These are phyloP conservation scores for Thunnus thynnus DNA, from an alignment of 2,113 vertebrate genomes.

Conservation along the genomic window DNA sequence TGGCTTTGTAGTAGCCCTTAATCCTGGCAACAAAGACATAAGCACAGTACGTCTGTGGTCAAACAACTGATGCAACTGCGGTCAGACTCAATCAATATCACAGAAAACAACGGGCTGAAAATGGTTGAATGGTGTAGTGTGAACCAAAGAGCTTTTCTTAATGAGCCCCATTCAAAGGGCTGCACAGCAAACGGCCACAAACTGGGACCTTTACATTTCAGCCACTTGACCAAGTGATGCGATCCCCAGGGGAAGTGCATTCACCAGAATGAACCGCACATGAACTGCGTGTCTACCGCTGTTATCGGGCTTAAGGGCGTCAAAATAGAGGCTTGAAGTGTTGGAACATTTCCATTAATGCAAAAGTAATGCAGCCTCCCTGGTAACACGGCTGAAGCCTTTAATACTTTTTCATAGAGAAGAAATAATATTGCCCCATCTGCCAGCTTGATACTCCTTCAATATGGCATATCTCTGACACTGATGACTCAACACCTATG, in stretches of 20 bases:
- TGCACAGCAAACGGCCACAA: conserved; percentile 14
- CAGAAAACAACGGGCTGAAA: background rate
- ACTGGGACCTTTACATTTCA: conserved; percentile 21
- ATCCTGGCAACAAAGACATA: conserved; percentile 7
- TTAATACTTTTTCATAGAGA: conserved; percentile 30
- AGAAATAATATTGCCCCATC: conserved; percentile 1
- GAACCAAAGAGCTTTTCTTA: background rate
- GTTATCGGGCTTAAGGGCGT: conserved; percentile 34
- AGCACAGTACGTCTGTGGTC: background rate
- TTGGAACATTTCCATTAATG: conserved; percentile 32
- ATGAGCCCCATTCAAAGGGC: conserved; percentile 25
- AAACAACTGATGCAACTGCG: background rate
- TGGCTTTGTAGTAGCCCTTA: background rate
- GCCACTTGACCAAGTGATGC: conserved; percentile 39
- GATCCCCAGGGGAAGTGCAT: conserved; percentile 27
- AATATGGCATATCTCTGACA: conserved; percentile 7
- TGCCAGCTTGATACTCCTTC: conserved; percentile 24
- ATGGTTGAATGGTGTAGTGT: background rate
- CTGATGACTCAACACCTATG: conserved; percentile 31
- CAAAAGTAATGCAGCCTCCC: conserved; percentile 33
- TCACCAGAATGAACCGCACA: conserved; percentile 25
- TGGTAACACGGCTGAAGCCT: background rate
- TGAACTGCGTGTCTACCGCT: conserved; percentile 27
- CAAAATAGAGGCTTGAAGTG: conserved; percentile 28
- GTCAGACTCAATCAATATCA: background rate